A percentile compares a stretch with the other conserved stretches of the same genome.
Conservation (phyloP, 2,888 invertebrate species). For the Netelia inedita region DNA sequence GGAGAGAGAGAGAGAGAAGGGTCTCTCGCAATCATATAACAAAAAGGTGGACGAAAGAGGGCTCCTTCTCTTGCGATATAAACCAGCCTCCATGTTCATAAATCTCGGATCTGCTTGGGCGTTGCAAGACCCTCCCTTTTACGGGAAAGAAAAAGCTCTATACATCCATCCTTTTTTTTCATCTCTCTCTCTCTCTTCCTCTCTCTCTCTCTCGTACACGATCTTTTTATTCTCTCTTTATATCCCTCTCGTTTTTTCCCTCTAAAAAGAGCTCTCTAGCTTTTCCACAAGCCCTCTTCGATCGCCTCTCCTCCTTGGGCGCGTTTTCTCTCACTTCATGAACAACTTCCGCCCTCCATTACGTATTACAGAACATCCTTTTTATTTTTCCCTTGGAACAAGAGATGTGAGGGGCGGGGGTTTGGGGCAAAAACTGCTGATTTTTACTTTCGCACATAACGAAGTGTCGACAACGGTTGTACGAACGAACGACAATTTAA, state of each 20-base stretch:
- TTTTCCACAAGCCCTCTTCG: conserved; percentile 2
- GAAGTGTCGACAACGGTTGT: neutral
- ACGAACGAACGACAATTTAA: neutral
- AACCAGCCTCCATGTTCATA: conserved; percentile 41
- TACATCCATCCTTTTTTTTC: conserved; percentile 13
- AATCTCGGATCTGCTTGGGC: conserved; percentile 56
- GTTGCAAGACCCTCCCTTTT: conserved; percentile 26
- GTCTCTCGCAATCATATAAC: conserved; percentile 6
- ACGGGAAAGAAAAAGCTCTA: conserved; percentile 2
- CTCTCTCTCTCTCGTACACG: conserved; percentile 9
- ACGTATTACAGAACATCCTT: neutral
- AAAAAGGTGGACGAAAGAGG: conserved; percentile 4
- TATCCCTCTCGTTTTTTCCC: neutral
- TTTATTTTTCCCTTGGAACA: neutral
- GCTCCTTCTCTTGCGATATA: conserved; percentile 30
- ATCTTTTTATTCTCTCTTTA: conserved; percentile 8
- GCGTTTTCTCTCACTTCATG: conserved; percentile 20
- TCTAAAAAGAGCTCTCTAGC: neutral
- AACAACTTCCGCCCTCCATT: neutral
- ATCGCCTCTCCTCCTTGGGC: neutral
- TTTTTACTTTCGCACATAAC: neutral
- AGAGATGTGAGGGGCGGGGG: neutral
- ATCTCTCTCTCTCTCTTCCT: conserved; percentile 6
- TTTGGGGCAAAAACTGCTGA: neutral
- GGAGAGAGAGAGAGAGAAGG: neutral